Evolutionary conservation across 2,113 vertebrate species (phyloP), one percentile per base, ranked within the genome.

Genomic region (Cololabis saira): DNA sequence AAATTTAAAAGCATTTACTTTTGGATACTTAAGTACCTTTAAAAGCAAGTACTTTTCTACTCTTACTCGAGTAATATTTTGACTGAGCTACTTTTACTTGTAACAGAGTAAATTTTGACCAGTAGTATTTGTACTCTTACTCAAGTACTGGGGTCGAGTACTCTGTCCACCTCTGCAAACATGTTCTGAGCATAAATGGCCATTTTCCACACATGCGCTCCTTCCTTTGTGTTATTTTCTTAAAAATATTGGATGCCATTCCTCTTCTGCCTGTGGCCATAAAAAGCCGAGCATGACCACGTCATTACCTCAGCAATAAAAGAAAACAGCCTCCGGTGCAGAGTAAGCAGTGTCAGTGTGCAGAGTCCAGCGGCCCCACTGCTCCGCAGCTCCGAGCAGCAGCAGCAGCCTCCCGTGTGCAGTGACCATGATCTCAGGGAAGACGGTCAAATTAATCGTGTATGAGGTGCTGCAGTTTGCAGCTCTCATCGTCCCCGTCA

Each of bases 381-480:
- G 40, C 74, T 63, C 48, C 55, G 67, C 7, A 18, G 50, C 58
- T 61, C 59, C 14, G 0, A 30, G 41, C 27, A 77, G n/a, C n/a
- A 44, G 40, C 44, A 80, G 16, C 37, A 67, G 62, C 37, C 1
- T 40, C 64, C 40, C 52, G 72, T 47, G 51, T 41, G 54, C 65
- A 18, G 55, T 51, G 58, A 66, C 47, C 68, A 83, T 95, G 95
- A 60, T 27, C 65, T 94, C 93, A 0, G 88, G 92, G 50, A 93
- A 83, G 64, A 90, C 75, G 1, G 21, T 94, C 49, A 96, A 95
- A 61, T 62, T 95, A 2, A 3, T 92, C 55, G 12, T 93, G 43
- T 93, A 91, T 21, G 93, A 95, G 87, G 49, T 87, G 19, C 82
- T 96, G 33, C 84, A 94, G 63, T 82, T 94, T 43, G 84, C 84